phyloP scores from a whole-genome alignment of 2,113 vertebrate genomes.

The Heterotis niloticus region DNA sequence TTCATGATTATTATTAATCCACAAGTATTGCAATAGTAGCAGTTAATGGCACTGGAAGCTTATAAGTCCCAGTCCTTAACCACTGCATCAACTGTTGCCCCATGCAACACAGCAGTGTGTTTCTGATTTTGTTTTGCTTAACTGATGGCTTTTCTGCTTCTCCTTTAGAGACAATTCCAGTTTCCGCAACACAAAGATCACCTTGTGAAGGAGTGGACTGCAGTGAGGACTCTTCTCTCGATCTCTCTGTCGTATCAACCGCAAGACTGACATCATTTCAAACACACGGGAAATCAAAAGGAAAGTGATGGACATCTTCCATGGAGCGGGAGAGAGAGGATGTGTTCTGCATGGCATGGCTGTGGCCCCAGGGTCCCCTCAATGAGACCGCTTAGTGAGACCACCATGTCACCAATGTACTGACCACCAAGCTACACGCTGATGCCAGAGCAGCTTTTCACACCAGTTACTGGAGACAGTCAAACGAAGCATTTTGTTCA shows the following conservation, averaged over 20 bases:
- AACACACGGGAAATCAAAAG: not conserved
- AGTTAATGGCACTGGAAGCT: no score
- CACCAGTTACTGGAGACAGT: not conserved
- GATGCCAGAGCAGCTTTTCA: not conserved
- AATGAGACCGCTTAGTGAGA: not conserved
- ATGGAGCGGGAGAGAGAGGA: not conserved
- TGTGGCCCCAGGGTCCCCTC: not conserved
- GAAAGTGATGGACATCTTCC: not conserved
- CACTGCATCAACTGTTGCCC: no score
- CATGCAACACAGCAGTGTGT: not conserved
- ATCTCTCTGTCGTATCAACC: not conserved
- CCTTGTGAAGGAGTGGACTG: constrained; percentile 44
- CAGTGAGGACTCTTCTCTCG: not conserved
- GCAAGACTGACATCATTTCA: not conserved
- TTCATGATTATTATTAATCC: no score
- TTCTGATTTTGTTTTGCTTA: not conserved
- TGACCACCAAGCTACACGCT: not conserved
- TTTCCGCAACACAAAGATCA: constrained; percentile 69
- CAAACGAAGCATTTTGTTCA: not conserved
- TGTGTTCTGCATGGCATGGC: not conserved
- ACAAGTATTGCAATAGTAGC: no score
- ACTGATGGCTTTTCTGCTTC: not conserved
- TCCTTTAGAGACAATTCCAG: constrained; percentile 67
- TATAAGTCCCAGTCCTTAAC: no score
- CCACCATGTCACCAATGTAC: not conserved